phyloP scores from a whole-genome alignment of 37 sponge, comb jelly and placozoan species.

The Ianthella basta region DNA sequence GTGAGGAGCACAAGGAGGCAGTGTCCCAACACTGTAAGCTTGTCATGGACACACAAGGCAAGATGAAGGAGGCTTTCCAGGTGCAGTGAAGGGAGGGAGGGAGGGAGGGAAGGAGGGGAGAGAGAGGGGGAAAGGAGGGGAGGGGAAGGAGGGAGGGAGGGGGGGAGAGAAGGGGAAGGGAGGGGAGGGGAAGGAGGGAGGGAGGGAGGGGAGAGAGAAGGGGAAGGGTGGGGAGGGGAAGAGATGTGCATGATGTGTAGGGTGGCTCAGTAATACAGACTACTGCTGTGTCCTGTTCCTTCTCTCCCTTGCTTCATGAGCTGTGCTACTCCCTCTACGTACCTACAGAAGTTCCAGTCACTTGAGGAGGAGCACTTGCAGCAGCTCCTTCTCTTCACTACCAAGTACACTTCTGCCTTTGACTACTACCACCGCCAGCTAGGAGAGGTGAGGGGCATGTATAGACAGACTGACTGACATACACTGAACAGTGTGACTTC shows the following conservation, averaged over 20 bases:
- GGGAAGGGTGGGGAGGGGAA: too few species aligned
- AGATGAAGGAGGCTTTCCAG: conserved; percentile 28
- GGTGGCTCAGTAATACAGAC: conserved; percentile 51
- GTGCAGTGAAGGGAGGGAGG: background rate
- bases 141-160: too few species aligned
- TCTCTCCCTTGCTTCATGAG: too few species aligned
- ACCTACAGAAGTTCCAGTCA: conserved; percentile 51
- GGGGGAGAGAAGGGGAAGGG: background rate
- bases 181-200: background rate
- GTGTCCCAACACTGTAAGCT: conserved; percentile 21
- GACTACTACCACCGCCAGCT: conserved; percentile 18
- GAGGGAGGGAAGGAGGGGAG: background rate
- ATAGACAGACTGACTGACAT: too few species aligned
- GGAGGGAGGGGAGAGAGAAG: background rate
- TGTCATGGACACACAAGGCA: conserved; percentile 28
- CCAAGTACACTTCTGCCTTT: conserved; percentile 30
- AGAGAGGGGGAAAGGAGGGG: background rate
- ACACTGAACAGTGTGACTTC: too few species aligned
- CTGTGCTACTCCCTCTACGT: background rate
- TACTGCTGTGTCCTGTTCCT: conserved; percentile 45
- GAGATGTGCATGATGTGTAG: too few species aligned
- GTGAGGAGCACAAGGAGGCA: conserved; percentile 25
- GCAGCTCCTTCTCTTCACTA: conserved; percentile 54
- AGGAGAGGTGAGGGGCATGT: background rate
- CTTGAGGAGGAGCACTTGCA: conserved; percentile 68